Evolutionary conservation across 2,113 vertebrate genomes (phyloP).

Genomic region (Chionomys nivalis): DNA sequence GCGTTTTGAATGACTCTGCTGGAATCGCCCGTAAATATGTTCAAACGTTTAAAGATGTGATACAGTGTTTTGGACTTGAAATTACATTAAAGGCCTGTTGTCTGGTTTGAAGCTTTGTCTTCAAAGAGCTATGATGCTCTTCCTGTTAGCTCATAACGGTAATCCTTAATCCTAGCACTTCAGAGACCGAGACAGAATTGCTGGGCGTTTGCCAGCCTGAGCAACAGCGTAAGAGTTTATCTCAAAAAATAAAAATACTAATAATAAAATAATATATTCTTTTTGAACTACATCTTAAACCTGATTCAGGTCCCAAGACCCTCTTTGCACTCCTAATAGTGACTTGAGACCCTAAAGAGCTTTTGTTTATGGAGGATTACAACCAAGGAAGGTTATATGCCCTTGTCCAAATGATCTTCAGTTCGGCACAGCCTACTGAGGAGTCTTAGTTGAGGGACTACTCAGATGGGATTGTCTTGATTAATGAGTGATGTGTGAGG

Average conservation of each 20-base stretch:
- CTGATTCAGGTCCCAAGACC: background rate
- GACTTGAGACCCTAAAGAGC: background rate
- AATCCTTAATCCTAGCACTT: background rate
- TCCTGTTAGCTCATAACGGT: background rate
- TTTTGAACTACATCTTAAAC: background rate
- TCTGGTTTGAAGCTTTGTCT: background rate
- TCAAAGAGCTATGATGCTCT: background rate
- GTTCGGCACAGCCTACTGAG: background rate
- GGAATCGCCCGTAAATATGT: constrained; percentile 49
- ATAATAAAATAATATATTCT: background rate
- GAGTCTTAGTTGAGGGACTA: background rate
- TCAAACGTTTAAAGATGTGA: constrained; percentile 22
- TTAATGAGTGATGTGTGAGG: background rate
- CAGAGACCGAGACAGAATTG: background rate
- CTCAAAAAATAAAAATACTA: background rate
- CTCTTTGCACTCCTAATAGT: background rate
- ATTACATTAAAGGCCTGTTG: background rate
- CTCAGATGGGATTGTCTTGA: background rate
- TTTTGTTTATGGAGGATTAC: background rate
- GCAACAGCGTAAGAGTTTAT: background rate
- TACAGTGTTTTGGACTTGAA: background rate
- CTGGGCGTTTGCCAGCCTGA: background rate
- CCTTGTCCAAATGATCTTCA: no score
- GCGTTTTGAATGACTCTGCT: constrained; percentile 72
- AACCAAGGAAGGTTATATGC: background rate